A percentile compares a stretch with the other conserved stretches of the same genome.
phyloP scores from a whole-genome alignment of 2,113 vertebrate species.

The Xyliphius kryptos region DNA sequence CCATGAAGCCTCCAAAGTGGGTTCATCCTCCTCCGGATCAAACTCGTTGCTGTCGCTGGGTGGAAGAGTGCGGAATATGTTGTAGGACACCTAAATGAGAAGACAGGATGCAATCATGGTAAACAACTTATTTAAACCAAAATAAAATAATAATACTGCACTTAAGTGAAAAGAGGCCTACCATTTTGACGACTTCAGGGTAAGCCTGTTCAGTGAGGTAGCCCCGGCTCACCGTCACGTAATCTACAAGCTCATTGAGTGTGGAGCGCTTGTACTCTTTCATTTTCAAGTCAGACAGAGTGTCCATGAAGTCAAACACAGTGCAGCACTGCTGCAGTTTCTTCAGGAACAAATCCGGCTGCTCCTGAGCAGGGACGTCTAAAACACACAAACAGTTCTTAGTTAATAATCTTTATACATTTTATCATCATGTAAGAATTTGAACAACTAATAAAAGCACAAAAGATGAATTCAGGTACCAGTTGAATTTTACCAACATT shows the following conservation, averaged over 20 bases:
- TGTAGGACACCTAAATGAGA: conserved; percentile 83
- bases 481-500: too few relatives aligned
- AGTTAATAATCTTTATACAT: background rate
- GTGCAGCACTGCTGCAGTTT: conserved; percentile 99
- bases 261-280: conserved; percentile 99
- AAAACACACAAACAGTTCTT: conserved; percentile 22
- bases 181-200: conserved; percentile 99
- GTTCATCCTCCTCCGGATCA: conserved; percentile 98
- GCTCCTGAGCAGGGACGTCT: conserved; percentile 97
- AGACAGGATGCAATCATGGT: background rate
- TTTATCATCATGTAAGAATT: background rate
- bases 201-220: conserved; percentile 99
- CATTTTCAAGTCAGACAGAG: conserved; percentile 99
- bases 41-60: conserved; percentile 99
- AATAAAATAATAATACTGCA: background rate
- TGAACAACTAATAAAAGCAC: background rate
- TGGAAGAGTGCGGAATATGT: conserved; percentile 99
- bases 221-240: conserved; percentile 98
- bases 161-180: conserved; percentile 56
- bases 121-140: background rate
- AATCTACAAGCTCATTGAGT: conserved; percentile 99
- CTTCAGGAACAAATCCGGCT: conserved; percentile 99
- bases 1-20: conserved; percentile 97
- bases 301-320: conserved; percentile 99
- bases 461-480: too few relatives aligned